Evolutionary conservation across 2,113 vertebrate genomes (phyloP), one percentile per base, ranked within the genome.

Genomic region (Serilophus lunatus): DNA sequence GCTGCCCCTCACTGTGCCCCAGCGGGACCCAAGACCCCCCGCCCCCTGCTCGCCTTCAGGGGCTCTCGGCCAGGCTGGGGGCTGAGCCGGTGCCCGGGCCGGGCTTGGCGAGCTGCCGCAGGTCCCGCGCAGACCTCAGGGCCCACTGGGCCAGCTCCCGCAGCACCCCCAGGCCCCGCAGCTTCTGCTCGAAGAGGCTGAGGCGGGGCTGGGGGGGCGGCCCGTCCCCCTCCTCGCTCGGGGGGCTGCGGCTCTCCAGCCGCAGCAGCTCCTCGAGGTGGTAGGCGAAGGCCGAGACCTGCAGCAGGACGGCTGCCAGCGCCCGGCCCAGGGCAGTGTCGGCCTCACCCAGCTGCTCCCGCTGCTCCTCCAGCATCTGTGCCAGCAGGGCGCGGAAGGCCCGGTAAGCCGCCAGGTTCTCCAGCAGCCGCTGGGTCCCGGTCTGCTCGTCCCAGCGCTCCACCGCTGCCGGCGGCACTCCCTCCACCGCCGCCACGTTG

Each of bases 121-220:
- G 96, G 82, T 98, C 98, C 54, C 92, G 95, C 6, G 94, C 64
- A 0, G 98, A 98, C 84, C 98, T 96, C 63, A 98, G 74, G 0
- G 97, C 96, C 98, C 98, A 98, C 38, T 97, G 97, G 14, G 96
- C 97, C 89, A 98, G 97, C 92, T 98, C 98, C 45, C 90, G 97
- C 50, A 98, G 95, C 92, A 98, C 98, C 5, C 98, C 97, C 33
- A 98, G 83, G 51, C 98, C 98, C 91, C 97, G 95, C 36, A 98
- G 74, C 95, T 98, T 98, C 91, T 96, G 97, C 90, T 97, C 97
- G 0, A 98, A 98, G 59, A 97, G 96, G 65, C 93, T 25, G 7
- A 87, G 95, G 11, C 23, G 76, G 10, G 79, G 69, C 8, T 2
- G 5, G 0, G 28, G 8, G 1, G 53, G 35, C 2, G 69, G 54